Evolutionary conservation across 2,888 invertebrate species (phyloP).

Genomic region (Drosophila planitibia): DNA sequence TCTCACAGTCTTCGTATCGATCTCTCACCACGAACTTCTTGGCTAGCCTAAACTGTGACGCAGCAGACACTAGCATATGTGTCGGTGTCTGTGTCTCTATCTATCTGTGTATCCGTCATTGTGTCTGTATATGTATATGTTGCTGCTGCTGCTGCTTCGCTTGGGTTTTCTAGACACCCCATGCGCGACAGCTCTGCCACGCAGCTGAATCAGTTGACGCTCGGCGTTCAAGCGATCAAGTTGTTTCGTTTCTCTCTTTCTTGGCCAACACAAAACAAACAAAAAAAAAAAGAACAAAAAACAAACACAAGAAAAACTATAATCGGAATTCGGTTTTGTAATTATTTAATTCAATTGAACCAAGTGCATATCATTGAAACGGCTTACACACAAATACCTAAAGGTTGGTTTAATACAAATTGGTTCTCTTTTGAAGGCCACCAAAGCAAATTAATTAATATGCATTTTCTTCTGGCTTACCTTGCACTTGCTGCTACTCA

Average conservation of each 20-base stretch:
- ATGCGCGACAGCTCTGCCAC: conserved; percentile 48
- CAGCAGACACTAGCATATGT: conserved; percentile 9
- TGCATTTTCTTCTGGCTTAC: conserved; percentile 19
- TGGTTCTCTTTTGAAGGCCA: conserved; percentile 56
- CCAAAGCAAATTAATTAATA: not conserved
- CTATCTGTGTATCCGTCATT: conserved; percentile 4
- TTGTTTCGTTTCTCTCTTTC: conserved; percentile 43
- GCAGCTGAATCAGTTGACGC: conserved; percentile 73
- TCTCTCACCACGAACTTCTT: conserved; percentile 2
- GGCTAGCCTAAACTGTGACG: conserved; percentile 11
- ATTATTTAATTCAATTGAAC: conserved; percentile 12
- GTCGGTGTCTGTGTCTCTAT: conserved; percentile 1
- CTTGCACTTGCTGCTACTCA: conserved; percentile 11
- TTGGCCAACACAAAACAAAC: not conserved
- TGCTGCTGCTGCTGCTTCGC: conserved; percentile 25
- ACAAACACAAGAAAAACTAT: conserved; percentile 15
- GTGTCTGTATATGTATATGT: conserved; percentile 16
- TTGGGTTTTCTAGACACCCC: conserved; percentile 51
- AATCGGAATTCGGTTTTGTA: conserved; percentile 10
- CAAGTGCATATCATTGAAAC: not conserved
- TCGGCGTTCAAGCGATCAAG: conserved; percentile 76
- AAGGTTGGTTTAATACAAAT: conserved; percentile 60
- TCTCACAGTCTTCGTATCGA: conserved; percentile 2
- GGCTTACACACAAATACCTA: not conserved
- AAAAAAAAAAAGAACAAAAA: conserved; percentile 1